Base-by-base conservation (phyloP, 2,113 vertebrate species). In the Elachura formosa region DNA sequence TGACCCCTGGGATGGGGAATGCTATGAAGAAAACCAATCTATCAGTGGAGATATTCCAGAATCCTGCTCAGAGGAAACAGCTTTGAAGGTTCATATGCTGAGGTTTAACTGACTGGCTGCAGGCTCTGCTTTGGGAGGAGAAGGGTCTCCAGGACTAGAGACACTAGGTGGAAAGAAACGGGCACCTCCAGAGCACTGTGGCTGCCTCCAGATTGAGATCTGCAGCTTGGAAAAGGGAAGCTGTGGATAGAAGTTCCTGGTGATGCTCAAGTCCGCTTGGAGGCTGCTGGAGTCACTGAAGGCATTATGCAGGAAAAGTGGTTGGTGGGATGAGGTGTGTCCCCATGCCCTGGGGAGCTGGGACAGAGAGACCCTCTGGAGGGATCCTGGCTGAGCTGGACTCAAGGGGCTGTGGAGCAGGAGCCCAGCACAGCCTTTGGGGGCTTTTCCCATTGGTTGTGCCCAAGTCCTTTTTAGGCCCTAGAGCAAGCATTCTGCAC, bases 401-500 rank as follows among this genome's bases (percentile, higher is more conserved):
- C 54, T 74, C 22, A 41, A 34, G 2, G 2, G 40, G 15, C 23
- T 1, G 0, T 19, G 63, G 87, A 79, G 45, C 45, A 48, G 63
- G 41, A 71, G 24, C 14, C 38, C 52, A 54, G 25, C 4, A 12
- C 0, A 28, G 48, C 23, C 13, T 28, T 36, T 33, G 19, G 28
- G 67, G 40, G 15, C 34, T 85, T 18, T 67, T 88, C 76, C n/a
- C 3, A 1, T 33, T 0, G 0, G 5, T 86, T 41, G 33, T 54
- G 34, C 79, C 78, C 46, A 54, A 85, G 71, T 85, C 85, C 85
- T 93, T 88, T 96, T 96, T 96, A 92, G 94, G 92, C 58, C 84
- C 90, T 2, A 0, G 51, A 92, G 54, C 21, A 23, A 72, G 58
- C 52, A 82, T 25, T 26, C 78, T 69, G 62, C 62, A 59, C 51